Percentiles rank a stretch among this genome's conserved stretches.
These are phyloP conservation scores for Cheirogaleus major DNA, from an alignment of 2,797 vertebrate genomes.

Conservation along the genomic window DNA sequence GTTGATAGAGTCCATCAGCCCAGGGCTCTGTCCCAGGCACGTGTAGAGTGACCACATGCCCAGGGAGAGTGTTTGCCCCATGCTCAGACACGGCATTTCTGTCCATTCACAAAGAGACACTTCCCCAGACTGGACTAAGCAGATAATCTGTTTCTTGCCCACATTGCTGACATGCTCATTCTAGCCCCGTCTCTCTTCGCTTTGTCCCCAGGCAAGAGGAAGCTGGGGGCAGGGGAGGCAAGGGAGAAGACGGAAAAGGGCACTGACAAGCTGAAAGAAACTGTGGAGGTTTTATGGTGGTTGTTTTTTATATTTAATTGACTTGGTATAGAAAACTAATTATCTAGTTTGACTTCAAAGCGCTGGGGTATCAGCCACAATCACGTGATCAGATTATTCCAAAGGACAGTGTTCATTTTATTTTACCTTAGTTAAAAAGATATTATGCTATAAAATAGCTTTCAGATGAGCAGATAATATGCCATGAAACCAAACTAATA, in stretches of 20 bases:
- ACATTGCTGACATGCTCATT: not conserved
- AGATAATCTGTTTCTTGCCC: not conserved
- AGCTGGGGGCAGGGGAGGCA: not conserved
- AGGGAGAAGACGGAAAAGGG: not conserved
- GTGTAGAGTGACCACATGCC: not conserved
- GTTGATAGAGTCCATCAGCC: not conserved
- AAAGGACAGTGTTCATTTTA: constrained; percentile 23
- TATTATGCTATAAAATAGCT: not conserved
- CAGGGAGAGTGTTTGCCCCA: not conserved
- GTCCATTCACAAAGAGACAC: not conserved
- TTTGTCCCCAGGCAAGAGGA: not conserved
- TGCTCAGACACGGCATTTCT: not conserved
- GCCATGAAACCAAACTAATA: not conserved
- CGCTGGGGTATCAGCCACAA: not conserved
- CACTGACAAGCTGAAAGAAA: not conserved
- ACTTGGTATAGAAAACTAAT: constrained; percentile 47
- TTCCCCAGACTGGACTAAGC: not conserved
- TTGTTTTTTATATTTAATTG: constrained; percentile 37
- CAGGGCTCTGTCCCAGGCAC: not conserved
- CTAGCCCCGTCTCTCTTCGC: not conserved
- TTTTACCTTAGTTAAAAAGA: constrained; percentile 63
- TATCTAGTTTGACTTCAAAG: constrained; percentile 6
- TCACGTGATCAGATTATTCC: constrained; percentile 16
- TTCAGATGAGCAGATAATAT: constrained; percentile 36
- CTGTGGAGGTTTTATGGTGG: not conserved